Conservation (phyloP, 2,113 vertebrate species). For the Laterallus jamaicensis region DNA sequence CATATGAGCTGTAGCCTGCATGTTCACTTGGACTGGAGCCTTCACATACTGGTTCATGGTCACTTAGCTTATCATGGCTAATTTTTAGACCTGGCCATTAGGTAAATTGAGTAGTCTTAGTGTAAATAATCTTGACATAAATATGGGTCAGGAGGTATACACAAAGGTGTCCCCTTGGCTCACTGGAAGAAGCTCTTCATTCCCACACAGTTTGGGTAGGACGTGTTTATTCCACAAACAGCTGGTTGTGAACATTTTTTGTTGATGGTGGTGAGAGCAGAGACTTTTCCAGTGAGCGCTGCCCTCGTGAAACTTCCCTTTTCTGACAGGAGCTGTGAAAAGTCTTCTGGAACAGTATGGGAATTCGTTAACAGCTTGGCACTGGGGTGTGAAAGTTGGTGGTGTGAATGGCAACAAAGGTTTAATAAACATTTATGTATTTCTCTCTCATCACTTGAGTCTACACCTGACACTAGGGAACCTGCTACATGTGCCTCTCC, state of each 20-base stretch:
- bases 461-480: slow-evolving; percentile 47
- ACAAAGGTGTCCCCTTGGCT: not conserved
- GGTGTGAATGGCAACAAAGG: slow-evolving; percentile 59
- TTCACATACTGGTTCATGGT: not conserved
- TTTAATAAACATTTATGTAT: slow-evolving; percentile 69
- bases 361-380: slow-evolving; percentile 59
- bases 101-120: not conserved
- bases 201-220: not conserved
- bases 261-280: slow-evolving; percentile 2
- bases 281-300: slow-evolving; percentile 7
- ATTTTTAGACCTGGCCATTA: not conserved
- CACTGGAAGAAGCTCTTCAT: not conserved
- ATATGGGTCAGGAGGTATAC: not conserved
- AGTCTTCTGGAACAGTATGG: slow-evolving; percentile 56
- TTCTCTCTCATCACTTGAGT: slow-evolving; percentile 51
- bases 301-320: slow-evolving; percentile 42
- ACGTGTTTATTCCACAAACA: not conserved
- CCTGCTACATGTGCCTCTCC: not conserved
- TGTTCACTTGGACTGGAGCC: not conserved
- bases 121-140: not conserved
- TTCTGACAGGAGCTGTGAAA: slow-evolving; percentile 60
- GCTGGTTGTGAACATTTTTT: slow-evolving; percentile 27
- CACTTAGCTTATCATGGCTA: not conserved
- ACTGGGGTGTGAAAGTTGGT: slow-evolving; percentile 54
- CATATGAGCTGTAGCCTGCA: not conserved